Percentiles rank a stretch among this genome's conserved stretches.
Evolutionary conservation across 1,140 invertebrate species (phyloP).

Genomic region (Thaumatotibia leucotreta): DNA sequence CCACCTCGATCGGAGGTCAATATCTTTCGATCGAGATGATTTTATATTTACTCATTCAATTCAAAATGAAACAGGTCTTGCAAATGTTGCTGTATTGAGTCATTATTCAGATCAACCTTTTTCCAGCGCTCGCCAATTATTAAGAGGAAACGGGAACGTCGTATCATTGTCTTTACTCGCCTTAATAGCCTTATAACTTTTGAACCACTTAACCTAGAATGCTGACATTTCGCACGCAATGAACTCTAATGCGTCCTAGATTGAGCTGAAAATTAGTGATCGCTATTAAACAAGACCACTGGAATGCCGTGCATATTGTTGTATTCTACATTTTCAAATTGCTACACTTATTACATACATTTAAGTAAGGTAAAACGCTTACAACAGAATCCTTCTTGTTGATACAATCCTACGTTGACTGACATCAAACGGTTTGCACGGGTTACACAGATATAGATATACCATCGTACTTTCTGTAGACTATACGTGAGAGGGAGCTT

Average conservation of each 20-base stretch:
- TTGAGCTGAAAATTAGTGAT: neutral
- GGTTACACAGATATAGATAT: no score
- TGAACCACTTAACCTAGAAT: slow-evolving; percentile 13
- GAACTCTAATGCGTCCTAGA: slow-evolving; percentile 1
- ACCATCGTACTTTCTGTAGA: no score
- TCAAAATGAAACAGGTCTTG: slow-evolving; percentile 56
- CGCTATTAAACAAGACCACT: neutral
- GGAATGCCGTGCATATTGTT: neutral
- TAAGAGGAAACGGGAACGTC: neutral
- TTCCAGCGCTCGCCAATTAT: neutral
- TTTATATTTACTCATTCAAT: slow-evolving; percentile 48
- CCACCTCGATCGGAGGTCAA: slow-evolving; percentile 58
- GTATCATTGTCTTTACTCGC: slow-evolving; percentile 3
- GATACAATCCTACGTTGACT: no score
- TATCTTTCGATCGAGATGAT: slow-evolving; percentile 55
- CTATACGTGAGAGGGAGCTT: no score
- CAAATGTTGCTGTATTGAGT: slow-evolving; percentile 39
- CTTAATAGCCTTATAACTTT: slow-evolving; percentile 12
- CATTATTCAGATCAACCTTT: slow-evolving; percentile 26
- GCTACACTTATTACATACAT: no score
- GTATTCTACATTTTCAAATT: neutral
- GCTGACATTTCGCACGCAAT: slow-evolving; percentile 12
- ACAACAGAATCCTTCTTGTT: no score
- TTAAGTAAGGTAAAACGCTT: no score
- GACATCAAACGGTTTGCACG: no score